These are phyloP conservation scores for Sebastes trivittatus DNA, from an alignment of 2,797 vertebrate species.

Conservation along the genomic window DNA sequence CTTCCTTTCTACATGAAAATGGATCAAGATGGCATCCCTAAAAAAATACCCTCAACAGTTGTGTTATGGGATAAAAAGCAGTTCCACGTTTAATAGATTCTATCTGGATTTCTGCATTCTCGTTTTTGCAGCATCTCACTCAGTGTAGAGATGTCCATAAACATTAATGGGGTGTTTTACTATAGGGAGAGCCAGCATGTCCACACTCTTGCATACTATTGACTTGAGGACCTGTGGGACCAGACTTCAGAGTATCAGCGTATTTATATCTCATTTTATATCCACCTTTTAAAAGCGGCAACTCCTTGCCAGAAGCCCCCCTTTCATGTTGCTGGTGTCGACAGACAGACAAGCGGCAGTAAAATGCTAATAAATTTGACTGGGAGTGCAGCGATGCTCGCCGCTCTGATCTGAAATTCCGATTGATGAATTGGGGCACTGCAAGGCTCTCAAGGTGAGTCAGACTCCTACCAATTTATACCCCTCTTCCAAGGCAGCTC, in stretches of 20 bases:
- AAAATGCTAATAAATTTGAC: slow-evolving; percentile 78
- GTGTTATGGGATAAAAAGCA: neutral
- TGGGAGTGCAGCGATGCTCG: slow-evolving; percentile 53
- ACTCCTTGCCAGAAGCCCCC: slow-evolving; percentile 50
- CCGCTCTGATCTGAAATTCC: slow-evolving; percentile 76
- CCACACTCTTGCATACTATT: slow-evolving; percentile 62
- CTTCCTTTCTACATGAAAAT: slow-evolving; percentile 7
- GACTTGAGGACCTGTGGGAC: slow-evolving; percentile 59
- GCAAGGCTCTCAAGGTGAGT: slow-evolving; percentile 73
- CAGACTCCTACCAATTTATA: slow-evolving; percentile 65
- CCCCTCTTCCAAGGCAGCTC: slow-evolving; percentile 44
- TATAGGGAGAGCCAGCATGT: slow-evolving; percentile 27
- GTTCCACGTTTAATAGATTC: slow-evolving; percentile 18
- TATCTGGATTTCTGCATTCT: slow-evolving; percentile 16
- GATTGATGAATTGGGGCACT: slow-evolving; percentile 74
- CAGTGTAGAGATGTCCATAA: slow-evolving; percentile 39
- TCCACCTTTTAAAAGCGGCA: slow-evolving; percentile 58
- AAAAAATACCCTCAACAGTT: slow-evolving; percentile 19
- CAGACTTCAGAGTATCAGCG: slow-evolving; percentile 51
- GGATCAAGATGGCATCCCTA: slow-evolving; percentile 13
- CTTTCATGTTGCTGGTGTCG: slow-evolving; percentile 70
- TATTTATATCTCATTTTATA: slow-evolving; percentile 70
- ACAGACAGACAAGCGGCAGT: slow-evolving; percentile 65
- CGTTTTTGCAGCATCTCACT: slow-evolving; percentile 17
- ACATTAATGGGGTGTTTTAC: slow-evolving; percentile 51